Conservation (phyloP, 2,888 invertebrate genomes). For the Pammene aurita region DNA sequence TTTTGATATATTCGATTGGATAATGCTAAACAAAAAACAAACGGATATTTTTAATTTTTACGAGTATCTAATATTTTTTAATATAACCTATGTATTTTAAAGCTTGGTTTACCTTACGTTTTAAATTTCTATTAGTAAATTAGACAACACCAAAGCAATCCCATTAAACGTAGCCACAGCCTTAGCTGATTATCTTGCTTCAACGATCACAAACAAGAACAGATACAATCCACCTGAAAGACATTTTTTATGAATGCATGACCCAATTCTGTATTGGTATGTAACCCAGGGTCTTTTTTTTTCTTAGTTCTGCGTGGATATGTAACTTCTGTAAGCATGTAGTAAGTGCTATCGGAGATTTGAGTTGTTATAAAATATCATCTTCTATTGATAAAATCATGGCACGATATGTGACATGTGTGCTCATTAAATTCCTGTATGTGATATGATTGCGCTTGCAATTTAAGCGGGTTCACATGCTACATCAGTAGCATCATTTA, state of each 20-base stretch:
- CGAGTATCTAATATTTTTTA: not conserved
- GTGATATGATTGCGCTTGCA: too few relatives aligned
- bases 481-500: too few relatives aligned
- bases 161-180: not conserved
- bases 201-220: slow-evolving; percentile 19
- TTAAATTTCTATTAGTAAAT: not conserved
- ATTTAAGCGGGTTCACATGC: too few relatives aligned
- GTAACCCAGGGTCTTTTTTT: not conserved
- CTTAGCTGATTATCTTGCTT: slow-evolving; percentile 19
- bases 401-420: not conserved
- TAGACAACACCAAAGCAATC: slow-evolving; percentile 16
- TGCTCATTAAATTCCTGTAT: too few relatives aligned
- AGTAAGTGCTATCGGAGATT: not conserved
- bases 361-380: slow-evolving; percentile 7
- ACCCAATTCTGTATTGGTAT: not conserved
- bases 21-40: slow-evolving; percentile 27
- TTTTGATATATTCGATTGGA: slow-evolving; percentile 9
- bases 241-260: slow-evolving; percentile 7
- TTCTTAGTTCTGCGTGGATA: too few relatives aligned
- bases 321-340: not conserved
- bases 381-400: slow-evolving; percentile 6
- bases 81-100: too few relatives aligned
- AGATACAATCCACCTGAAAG: slow-evolving; percentile 4
- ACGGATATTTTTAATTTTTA: slow-evolving; percentile 2
- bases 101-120: slow-evolving; percentile 2